Evolutionary conservation across 2,113 vertebrate genomes (phyloP).

Genomic region (cat (Felis catus)): DNA sequence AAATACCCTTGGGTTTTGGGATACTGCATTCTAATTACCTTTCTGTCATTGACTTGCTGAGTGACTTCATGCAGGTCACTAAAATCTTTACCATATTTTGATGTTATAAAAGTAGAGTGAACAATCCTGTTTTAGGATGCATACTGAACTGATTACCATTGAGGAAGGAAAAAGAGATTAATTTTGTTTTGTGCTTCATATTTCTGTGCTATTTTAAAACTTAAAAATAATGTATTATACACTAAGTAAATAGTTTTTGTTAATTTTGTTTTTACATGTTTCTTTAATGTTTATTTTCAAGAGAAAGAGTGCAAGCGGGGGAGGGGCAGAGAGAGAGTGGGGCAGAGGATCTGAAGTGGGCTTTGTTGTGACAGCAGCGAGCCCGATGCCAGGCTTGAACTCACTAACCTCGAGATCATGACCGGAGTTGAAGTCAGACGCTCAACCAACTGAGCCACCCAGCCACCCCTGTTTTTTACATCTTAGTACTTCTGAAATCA

Average conservation of each 20-base stretch:
- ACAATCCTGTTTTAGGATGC: slow-evolving; percentile 3
- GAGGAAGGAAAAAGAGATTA: not conserved
- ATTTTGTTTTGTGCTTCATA: slow-evolving; percentile 12
- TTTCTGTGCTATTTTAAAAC: slow-evolving; percentile 42
- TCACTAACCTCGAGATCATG: too few relatives aligned
- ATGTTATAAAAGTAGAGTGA: not conserved
- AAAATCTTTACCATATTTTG: slow-evolving; percentile 30
- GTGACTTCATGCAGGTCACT: not conserved
- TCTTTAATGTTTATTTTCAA: too few relatives aligned
- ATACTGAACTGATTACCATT: not conserved
- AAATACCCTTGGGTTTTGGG: not conserved
- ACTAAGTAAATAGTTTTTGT: not conserved
- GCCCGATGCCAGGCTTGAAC: too few relatives aligned
- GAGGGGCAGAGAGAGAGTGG: too few relatives aligned
- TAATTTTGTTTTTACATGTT: not conserved
- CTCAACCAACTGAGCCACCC: too few relatives aligned
- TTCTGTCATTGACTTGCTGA: not conserved
- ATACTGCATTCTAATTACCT: slow-evolving; percentile 24
- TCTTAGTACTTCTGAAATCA: slow-evolving; percentile 44
- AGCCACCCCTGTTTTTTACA: not conserved
- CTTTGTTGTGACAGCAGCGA: too few relatives aligned
- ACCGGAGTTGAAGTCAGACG: too few relatives aligned
- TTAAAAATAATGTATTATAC: not conserved
- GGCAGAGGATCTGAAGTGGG: too few relatives aligned
- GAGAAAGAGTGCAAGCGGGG: too few relatives aligned